phyloP scores from a whole-genome alignment of 2,797 vertebrate genomes.

The Anguilla marmorata region DNA sequence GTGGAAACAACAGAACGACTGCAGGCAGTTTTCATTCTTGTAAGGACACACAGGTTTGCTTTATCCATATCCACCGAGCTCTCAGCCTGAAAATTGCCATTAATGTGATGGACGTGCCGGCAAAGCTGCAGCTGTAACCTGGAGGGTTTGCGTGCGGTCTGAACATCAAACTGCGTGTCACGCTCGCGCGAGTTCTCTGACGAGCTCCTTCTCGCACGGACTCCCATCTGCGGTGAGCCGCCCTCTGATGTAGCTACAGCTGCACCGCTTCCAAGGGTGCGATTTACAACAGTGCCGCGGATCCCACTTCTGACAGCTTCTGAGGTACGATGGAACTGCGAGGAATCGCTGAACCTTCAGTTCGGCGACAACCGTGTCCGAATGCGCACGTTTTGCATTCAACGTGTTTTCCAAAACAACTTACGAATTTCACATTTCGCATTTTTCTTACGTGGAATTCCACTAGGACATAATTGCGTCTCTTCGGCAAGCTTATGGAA shows the following conservation, averaged over 20 bases:
- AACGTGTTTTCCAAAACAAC: not conserved
- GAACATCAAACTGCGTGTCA: constrained; percentile 58
- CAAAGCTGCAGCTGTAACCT: constrained; percentile 53
- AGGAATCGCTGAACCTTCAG: constrained; percentile 49
- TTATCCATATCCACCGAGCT: constrained; percentile 49
- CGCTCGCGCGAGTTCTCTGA: constrained; percentile 41
- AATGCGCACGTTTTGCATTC: not conserved
- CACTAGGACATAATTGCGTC: not conserved
- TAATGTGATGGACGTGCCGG: constrained; percentile 57
- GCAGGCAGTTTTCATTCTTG: not conserved
- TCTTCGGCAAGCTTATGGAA: not conserved
- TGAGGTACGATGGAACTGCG: constrained; percentile 59
- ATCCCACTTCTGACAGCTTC: constrained; percentile 47
- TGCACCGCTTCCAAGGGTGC: constrained; percentile 46
- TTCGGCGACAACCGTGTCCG: not conserved
- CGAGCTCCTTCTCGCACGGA: constrained; percentile 52
- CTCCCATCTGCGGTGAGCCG: constrained; percentile 47
- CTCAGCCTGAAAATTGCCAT: constrained; percentile 56
- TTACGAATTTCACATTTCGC: not conserved
- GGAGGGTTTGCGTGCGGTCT: constrained; percentile 54
- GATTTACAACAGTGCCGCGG: constrained; percentile 47
- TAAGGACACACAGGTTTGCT: constrained; percentile 21
- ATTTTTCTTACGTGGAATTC: not conserved
- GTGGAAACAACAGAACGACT: not conserved
- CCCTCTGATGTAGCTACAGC: constrained; percentile 40